Evolutionary conservation across 2,113 vertebrate species (phyloP), one percentile per base, ranked within the genome.

Genomic region (Talpa occidentalis): DNA sequence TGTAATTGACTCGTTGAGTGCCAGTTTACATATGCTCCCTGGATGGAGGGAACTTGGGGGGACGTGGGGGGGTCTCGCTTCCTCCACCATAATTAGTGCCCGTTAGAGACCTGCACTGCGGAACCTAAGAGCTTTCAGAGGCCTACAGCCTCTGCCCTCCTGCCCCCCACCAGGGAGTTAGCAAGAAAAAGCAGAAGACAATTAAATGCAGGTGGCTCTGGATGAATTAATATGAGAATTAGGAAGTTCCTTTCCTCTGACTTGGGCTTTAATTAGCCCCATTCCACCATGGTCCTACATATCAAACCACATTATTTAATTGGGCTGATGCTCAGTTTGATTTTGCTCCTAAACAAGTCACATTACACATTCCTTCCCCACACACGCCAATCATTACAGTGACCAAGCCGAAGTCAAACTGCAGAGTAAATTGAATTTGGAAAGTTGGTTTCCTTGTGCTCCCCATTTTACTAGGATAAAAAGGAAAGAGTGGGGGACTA

Each of bases 161-260:
- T 95, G 49, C 37, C 37, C 89, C 73, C 32, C 21, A 40, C 22
- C 1, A 67, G 56, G 69, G 79, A 92, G 42, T 85, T 69, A 88
- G 67, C 32, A 91, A 92, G 56, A 4, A 76, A 92, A 92, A 88
- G 35, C 66, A 96, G 47, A 95, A 83, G 47, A 83, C 40, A 90
- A 86, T 92, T 96, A 95, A 96, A 91, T 82, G 60, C 22, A 94
- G 37, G 74, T 95, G 69, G 73, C 72, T 88, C 70, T 93, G 49
- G 79, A 90, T 92, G 90, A 94, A 93, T 89, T 96, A 93, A 92
- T 94, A 85, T 85, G n/a, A 96, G 77, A 95, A 88, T 94, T 80
- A 77, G 47, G 47, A 95, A 96, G 81, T 86, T 96, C 52, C 30
- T 95, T 35, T 97, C 60, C 69, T 93, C 77, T 94, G 91, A 88